Evolutionary conservation across 2,888 invertebrate species (phyloP).

Genomic region (Euclidia mi): DNA sequence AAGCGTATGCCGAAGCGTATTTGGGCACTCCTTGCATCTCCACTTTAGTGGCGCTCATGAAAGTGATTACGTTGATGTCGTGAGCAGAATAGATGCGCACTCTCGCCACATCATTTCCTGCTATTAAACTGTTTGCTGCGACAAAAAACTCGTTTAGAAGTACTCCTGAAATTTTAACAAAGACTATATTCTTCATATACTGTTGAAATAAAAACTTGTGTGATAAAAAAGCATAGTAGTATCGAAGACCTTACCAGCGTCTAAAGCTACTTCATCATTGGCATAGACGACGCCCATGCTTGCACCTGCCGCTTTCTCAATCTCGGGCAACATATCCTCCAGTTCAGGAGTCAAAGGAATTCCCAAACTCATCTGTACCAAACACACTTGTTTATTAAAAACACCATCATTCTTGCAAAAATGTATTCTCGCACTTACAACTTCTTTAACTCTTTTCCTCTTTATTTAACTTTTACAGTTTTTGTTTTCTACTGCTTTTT

Average conservation of each 20-base stretch:
- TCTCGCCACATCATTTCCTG: neutral
- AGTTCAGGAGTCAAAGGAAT: conserved; percentile 41
- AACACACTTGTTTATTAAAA: too few relatives aligned
- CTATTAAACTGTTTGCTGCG: conserved; percentile 7
- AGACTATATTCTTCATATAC: too few relatives aligned
- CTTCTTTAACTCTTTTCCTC: too few relatives aligned
- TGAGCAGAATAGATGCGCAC: conserved; percentile 15
- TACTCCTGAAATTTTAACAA: conserved; percentile 6
- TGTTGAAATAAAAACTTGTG: too few relatives aligned
- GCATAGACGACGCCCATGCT: too few relatives aligned
- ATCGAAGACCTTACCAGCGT: conserved; percentile 53
- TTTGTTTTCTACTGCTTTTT: too few relatives aligned
- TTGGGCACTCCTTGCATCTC: conserved; percentile 35
- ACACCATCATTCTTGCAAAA: too few relatives aligned
- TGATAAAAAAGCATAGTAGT: too few relatives aligned
- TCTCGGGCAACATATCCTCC: conserved; percentile 34
- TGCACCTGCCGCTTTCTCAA: conserved; percentile 46
- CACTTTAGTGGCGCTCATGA: neutral
- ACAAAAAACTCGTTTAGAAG: conserved; percentile 17
- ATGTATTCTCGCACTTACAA: too few relatives aligned
- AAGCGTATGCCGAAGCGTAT: conserved; percentile 47
- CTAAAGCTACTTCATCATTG: conserved; percentile 28
- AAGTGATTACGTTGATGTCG: conserved; percentile 13
- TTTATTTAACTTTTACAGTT: too few relatives aligned
- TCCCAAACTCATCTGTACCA: conserved; percentile 51